These are phyloP conservation scores for Fragum whitleyi DNA, from an alignment of 2,888 invertebrate species.

Conservation along the genomic window DNA sequence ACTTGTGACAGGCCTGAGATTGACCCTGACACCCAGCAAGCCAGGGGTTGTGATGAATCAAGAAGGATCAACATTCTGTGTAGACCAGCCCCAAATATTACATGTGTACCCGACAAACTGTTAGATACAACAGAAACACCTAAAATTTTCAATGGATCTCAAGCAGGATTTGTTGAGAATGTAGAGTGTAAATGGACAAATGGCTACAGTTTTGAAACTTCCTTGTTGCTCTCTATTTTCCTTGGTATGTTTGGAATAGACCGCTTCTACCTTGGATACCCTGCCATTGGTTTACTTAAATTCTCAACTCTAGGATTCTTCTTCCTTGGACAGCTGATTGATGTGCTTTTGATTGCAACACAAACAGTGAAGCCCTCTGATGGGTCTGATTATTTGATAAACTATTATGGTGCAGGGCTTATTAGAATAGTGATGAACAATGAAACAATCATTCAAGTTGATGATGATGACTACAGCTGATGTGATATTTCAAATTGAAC, in stretches of 20 bases:
- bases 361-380: conserved; percentile 96
- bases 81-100: conserved; percentile 92
- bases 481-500: no score
- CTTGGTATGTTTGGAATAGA: conserved; percentile 99
- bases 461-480: conserved; percentile 43
- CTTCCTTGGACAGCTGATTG: conserved; percentile 96
- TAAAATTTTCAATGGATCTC: conserved; percentile 89
- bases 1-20: conserved; percentile 87
- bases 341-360: conserved; percentile 97
- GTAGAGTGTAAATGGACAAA: conserved; percentile 98
- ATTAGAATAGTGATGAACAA: conserved; percentile 93
- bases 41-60: conserved; percentile 92
- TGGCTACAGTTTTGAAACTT: conserved; percentile 96
- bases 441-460: conserved; percentile 85
- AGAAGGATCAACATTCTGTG: conserved; percentile 89
- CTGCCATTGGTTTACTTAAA: conserved; percentile 97
- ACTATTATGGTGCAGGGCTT: conserved; percentile 96
- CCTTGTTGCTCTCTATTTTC: conserved; percentile 96
- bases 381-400: conserved; percentile 96
- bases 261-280: conserved; percentile 99
- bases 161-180: conserved; percentile 86
- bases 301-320: conserved; percentile 98
- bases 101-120: conserved; percentile 87
- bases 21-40: conserved; percentile 95
- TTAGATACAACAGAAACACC: conserved; percentile 20